Conservation (phyloP, 2,113 vertebrate genomes). For the Okapia johnstoni region DNA sequence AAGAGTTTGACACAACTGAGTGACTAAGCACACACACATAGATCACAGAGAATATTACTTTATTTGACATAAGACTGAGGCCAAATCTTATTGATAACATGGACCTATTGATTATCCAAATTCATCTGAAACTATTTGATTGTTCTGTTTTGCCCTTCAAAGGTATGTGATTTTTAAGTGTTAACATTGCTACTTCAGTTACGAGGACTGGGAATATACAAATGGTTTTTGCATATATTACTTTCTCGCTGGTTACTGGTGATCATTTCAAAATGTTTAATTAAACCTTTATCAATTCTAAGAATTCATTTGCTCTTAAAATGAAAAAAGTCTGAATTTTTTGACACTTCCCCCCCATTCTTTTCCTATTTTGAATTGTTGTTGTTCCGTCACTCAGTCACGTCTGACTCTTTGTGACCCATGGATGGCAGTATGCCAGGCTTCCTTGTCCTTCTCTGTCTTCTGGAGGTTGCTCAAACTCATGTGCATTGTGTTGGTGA, state of each 20-base stretch:
- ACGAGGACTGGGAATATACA: background rate
- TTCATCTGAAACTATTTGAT: background rate
- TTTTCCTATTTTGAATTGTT: conserved; percentile 1
- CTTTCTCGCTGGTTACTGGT: background rate
- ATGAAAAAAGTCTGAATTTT: background rate
- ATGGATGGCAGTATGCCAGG: background rate
- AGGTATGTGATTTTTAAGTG: background rate
- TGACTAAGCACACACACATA: background rate
- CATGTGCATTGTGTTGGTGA: background rate
- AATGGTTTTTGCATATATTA: background rate
- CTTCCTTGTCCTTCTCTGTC: background rate
- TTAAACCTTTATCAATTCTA: background rate
- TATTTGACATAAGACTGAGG: background rate
- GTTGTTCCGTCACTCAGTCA: background rate
- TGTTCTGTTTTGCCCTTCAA: background rate
- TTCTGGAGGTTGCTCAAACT: background rate
- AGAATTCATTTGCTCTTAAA: background rate
- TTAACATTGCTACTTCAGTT: background rate
- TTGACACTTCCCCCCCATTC: background rate
- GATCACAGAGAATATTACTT: background rate
- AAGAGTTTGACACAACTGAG: background rate
- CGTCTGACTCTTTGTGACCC: background rate
- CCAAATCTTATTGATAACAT: background rate
- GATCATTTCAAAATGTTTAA: conserved; percentile 39
- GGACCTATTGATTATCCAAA: conserved; percentile 2